Conservation (phyloP, 2,888 invertebrate genomes). For the Ormia ochracea region DNA sequence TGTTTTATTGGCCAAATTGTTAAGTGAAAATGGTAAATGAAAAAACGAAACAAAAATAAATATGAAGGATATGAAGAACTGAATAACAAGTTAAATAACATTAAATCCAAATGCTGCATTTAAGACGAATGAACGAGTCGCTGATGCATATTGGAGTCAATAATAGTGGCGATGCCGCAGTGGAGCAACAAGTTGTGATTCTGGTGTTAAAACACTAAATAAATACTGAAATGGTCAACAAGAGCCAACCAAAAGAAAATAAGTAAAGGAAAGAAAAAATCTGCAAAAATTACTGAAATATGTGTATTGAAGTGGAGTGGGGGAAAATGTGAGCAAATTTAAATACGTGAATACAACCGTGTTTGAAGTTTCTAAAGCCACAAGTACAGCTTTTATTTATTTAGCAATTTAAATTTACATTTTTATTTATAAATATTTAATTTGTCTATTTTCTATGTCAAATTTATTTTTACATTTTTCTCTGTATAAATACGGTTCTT, state of each 20-base stretch:
- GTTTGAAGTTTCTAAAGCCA: too few species aligned
- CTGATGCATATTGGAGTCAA: neutral
- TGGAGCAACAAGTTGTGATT: slow-evolving; percentile 44
- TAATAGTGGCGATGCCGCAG: slow-evolving; percentile 10
- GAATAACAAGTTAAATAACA: slow-evolving; percentile 1
- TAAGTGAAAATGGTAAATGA: slow-evolving; percentile 13
- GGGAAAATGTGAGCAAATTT: neutral
- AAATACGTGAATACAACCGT: too few species aligned
- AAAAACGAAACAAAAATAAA: neutral
- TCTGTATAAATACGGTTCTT: too few species aligned
- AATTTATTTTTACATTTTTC: too few species aligned
- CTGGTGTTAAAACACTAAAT: slow-evolving; percentile 6
- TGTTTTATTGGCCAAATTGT: slow-evolving; percentile 52
- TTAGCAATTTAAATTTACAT: too few species aligned
- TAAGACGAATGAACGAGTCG: neutral
- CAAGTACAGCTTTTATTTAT: too few species aligned
- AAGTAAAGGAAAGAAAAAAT: neutral
- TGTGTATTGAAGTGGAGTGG: neutral
- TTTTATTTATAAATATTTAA: too few species aligned
- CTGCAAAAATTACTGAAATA: neutral
- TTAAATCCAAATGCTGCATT: slow-evolving; percentile 17
- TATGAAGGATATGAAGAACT: neutral
- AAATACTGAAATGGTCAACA: slow-evolving; percentile 42
- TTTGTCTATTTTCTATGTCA: too few species aligned
- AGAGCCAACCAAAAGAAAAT: neutral